Conservation (phyloP, 2,888 invertebrate species). For the Brenthis ino region DNA sequence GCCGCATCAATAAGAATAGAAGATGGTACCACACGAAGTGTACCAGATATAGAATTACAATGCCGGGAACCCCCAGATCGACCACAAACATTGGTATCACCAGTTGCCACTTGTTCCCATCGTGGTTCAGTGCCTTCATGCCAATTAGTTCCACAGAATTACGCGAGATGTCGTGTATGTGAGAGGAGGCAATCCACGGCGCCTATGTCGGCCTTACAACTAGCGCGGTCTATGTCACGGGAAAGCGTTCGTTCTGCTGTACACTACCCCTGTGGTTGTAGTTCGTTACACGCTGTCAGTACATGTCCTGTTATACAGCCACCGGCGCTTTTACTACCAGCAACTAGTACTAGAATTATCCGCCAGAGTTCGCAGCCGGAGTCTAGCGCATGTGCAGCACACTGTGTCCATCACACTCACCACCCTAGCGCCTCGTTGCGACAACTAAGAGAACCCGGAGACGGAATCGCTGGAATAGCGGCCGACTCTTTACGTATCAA, state of each 20-base stretch:
- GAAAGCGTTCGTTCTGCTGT: conserved; percentile 89
- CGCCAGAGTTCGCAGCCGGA: conserved; percentile 94
- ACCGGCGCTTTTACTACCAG: conserved; percentile 88
- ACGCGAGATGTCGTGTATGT: conserved; percentile 86
- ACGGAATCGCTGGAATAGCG: conserved; percentile 96
- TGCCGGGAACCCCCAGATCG: conserved; percentile 84
- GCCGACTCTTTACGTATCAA: conserved; percentile 97
- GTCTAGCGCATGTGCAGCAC: conserved; percentile 85
- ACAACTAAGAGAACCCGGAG: conserved; percentile 91
- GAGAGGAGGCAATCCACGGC: conserved; percentile 92
- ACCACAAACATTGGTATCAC: conserved; percentile 79
- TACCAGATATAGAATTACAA: conserved; percentile 91
- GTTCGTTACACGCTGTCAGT: conserved; percentile 77
- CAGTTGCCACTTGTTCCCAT: conserved; percentile 82
- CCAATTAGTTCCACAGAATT: conserved; percentile 85
- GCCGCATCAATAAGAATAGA: conserved; percentile 84
- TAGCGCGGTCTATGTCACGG: conserved; percentile 92
- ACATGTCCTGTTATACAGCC: conserved; percentile 86
- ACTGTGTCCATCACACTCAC: conserved; percentile 85
- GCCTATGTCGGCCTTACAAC: conserved; percentile 87
- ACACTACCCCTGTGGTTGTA: conserved; percentile 85
- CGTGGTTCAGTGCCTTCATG: conserved; percentile 85
- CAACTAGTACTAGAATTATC: conserved; percentile 90
- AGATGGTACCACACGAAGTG: conserved; percentile 87
- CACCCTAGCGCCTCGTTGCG: conserved; percentile 93